Evolutionary conservation across 2,888 invertebrate species (phyloP).

Genomic region (Loripinus fragilis): DNA sequence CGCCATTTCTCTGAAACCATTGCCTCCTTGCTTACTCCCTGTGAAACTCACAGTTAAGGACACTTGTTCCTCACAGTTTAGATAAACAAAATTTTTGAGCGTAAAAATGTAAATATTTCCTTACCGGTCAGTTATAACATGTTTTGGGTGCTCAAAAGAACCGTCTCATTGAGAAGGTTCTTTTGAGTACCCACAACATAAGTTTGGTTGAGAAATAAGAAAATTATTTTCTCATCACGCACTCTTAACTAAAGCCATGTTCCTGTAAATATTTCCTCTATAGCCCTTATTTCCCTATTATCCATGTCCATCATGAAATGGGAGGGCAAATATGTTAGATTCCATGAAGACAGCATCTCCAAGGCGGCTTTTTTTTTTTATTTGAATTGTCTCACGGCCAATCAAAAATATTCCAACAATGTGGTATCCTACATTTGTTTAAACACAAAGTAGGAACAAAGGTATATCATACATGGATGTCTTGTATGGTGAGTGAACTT

Average conservation of each 20-base stretch:
- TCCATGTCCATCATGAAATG: slow-evolving; percentile 21
- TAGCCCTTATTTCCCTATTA: slow-evolving; percentile 13
- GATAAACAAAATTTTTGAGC: too few relatives aligned
- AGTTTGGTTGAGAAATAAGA: too few relatives aligned
- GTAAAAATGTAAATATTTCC: too few relatives aligned
- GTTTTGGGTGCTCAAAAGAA: too few relatives aligned
- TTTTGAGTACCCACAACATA: too few relatives aligned
- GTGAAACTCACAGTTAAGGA: too few relatives aligned
- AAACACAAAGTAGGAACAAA: slow-evolving; percentile 42
- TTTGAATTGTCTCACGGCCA: neutral
- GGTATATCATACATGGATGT: slow-evolving; percentile 49
- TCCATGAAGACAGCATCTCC: neutral
- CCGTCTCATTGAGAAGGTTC: too few relatives aligned
- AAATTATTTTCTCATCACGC: too few relatives aligned
- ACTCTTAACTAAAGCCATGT: too few relatives aligned
- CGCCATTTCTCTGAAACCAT: neutral
- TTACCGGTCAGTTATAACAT: too few relatives aligned
- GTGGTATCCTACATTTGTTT: slow-evolving; percentile 45
- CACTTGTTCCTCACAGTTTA: too few relatives aligned
- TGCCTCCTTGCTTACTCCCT: neutral
- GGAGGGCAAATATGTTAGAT: neutral
- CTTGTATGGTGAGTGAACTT: too few relatives aligned
- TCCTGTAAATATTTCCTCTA: slow-evolving; percentile 14
- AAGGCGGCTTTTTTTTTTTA: slow-evolving; percentile 3
- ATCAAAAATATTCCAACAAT: slow-evolving; percentile 43